Evolutionary conservation across 2,113 vertebrate species (phyloP).

Genomic region (Plestiodon gilberti): DNA sequence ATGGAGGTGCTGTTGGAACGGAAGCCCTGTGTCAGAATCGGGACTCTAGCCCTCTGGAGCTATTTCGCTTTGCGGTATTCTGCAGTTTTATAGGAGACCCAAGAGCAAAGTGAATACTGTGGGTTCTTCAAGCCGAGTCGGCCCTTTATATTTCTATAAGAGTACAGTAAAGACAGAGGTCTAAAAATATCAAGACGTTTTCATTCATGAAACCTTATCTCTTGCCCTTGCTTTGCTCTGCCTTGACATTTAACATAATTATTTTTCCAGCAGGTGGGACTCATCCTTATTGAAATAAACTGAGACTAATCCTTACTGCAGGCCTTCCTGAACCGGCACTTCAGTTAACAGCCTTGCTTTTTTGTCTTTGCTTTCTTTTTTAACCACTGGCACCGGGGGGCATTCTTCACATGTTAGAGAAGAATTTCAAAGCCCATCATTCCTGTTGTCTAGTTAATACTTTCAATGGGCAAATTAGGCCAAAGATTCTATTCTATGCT

Average conservation of each 20-base stretch:
- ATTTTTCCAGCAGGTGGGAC: slow-evolving; percentile 69
- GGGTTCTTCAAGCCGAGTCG: not conserved
- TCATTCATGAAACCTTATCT: slow-evolving; percentile 60
- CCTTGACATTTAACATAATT: slow-evolving; percentile 68
- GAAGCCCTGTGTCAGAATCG: not conserved
- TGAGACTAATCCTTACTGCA: not conserved
- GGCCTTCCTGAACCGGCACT: not conserved
- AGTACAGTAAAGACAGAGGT: slow-evolving; percentile 37
- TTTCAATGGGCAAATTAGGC: slow-evolving; percentile 22
- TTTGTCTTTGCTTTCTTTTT: no score
- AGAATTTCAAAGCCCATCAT: not conserved
- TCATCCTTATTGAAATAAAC: slow-evolving; percentile 64
- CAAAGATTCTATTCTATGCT: not conserved
- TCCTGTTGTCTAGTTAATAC: slow-evolving; percentile 34
- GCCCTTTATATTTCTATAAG: slow-evolving; percentile 19
- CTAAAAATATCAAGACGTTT: slow-evolving; percentile 67
- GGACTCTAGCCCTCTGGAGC: not conserved
- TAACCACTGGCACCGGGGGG: slow-evolving; percentile 1
- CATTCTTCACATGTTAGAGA: slow-evolving; percentile 28
- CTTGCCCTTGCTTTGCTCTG: slow-evolving; percentile 63
- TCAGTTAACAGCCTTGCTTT: not conserved
- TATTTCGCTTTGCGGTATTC: not conserved
- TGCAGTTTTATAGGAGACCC: not conserved
- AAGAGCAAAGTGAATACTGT: not conserved
- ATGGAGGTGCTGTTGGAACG: not conserved